These are phyloP conservation scores for Polypterus bichir DNA, from an alignment of 2,113 vertebrate genomes.

Conservation along the genomic window DNA sequence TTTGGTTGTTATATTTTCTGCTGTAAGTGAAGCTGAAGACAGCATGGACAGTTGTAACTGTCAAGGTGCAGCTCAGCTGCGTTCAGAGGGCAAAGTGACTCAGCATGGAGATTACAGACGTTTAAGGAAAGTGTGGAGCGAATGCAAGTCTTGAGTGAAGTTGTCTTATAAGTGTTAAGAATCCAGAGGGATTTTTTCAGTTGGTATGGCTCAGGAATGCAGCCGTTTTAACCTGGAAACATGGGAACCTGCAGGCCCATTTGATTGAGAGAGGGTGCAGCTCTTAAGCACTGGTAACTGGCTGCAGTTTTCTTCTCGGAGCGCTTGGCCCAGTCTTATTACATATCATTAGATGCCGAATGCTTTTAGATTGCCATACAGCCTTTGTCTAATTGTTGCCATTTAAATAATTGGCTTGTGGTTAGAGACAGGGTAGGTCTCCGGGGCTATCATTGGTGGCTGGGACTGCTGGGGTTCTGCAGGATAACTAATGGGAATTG, in stretches of 20 bases:
- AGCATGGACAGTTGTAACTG: background rate
- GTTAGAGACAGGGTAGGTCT: slow-evolving; percentile 7
- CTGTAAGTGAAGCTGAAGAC: background rate
- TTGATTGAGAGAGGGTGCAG: background rate
- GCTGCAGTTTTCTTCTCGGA: background rate
- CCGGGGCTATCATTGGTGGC: background rate
- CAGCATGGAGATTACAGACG: background rate
- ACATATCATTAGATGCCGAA: slow-evolving; percentile 51
- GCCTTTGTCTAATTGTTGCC: slow-evolving; percentile 57
- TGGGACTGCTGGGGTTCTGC: background rate
- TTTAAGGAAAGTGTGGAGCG: too few relatives aligned
- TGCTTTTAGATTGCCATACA: slow-evolving; percentile 51
- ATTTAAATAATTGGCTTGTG: slow-evolving; percentile 53
- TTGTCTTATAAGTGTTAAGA: background rate
- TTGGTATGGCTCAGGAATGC: background rate
- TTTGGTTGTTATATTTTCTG: background rate
- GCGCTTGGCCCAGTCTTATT: slow-evolving; percentile 34
- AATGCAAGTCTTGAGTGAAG: background rate
- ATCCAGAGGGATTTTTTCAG: background rate
- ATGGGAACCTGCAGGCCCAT: background rate
- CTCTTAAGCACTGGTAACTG: background rate
- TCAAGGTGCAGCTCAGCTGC: background rate
- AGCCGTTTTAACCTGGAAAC: slow-evolving; percentile 1
- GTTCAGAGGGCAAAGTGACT: background rate
- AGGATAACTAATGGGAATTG: too few relatives aligned